phyloP scores from a whole-genome alignment of 2,888 invertebrate genomes.

The Hoplodrina blanda region DNA sequence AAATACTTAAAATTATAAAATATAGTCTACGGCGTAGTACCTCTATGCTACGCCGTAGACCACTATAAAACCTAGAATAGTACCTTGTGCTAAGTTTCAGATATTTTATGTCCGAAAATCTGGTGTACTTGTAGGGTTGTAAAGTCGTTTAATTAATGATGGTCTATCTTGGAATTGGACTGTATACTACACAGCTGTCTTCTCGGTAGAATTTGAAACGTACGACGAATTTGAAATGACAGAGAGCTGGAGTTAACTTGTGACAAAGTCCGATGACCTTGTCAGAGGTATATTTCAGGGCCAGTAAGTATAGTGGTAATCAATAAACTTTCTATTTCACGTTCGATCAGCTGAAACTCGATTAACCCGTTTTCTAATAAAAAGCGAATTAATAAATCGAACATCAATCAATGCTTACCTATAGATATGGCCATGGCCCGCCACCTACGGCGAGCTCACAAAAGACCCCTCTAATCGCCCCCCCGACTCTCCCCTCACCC shows the following conservation, averaged over 20 bases:
- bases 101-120: too few species aligned
- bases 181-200: too few species aligned
- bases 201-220: too few species aligned
- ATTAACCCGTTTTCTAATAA: not conserved
- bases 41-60: slow-evolving; percentile 33
- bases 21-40: slow-evolving; percentile 38
- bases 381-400: slow-evolving; percentile 58
- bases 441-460: slow-evolving; percentile 84
- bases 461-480: slow-evolving; percentile 88
- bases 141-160: not conserved
- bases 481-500: slow-evolving; percentile 69
- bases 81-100: not conserved
- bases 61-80: not conserved
- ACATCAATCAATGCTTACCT: slow-evolving; percentile 68
- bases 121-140: not conserved
- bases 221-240: not conserved
- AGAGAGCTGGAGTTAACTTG: not conserved
- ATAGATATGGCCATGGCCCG: slow-evolving; percentile 77
- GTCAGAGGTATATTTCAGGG: too few species aligned
- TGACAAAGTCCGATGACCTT: not conserved
- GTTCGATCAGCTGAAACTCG: not conserved
- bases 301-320: too few species aligned
- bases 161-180: not conserved
- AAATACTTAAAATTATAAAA: not conserved
- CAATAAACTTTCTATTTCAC: not conserved